Base-by-base conservation (phyloP, 2,888 invertebrate species). In the Athalia cordata region DNA sequence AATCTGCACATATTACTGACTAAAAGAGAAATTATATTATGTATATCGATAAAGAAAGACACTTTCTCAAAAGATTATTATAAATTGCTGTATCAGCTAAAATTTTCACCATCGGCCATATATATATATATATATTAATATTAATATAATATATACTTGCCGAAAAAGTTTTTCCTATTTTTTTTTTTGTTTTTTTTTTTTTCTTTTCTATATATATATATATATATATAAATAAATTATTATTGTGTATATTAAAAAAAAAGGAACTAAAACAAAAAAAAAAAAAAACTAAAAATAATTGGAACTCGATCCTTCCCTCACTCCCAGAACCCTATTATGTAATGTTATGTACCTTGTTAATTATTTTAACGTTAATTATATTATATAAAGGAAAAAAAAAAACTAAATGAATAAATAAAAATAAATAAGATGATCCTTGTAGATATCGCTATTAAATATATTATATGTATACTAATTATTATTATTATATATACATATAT, bases 321-420 rank as follows among this genome's bases (percentile, higher is more conserved):
- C 9, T 11, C 55, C 70, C 70, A 43, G 52, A 78, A 79, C 83
- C 84, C 85, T 83, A 83, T 85, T 84, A 82, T 87, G 88, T 87
- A 87, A 87, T 86, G 83, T 86, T 79, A 79, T 79, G 79, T 79
- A 77, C 78, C 72, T 78, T 87, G 87, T 88, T 87, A 84, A 86
- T 86, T 88, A 85, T 81, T 82, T 85, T 83, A 81, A 81, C 11
- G 62, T 62, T 70, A 74, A 85, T 81, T 82, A 85, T 82, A 80
- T 80, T 9, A 57, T 61, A 67, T 59, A 57, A 72, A 75, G 29
- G 29, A 29, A 29, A 74, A 74, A 68, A 62, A 64, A 79, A 85
- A n/a, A 57, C n/a, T 50, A 64, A 61, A 59, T 29, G 2, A 72
- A 77, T 65, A 62, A 79, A 85, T 47, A 74, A 29, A 29, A 29